These are phyloP conservation scores for Mercenaria mercenaria DNA, from an alignment of 1,140 invertebrate genomes.

Conservation along the genomic window DNA sequence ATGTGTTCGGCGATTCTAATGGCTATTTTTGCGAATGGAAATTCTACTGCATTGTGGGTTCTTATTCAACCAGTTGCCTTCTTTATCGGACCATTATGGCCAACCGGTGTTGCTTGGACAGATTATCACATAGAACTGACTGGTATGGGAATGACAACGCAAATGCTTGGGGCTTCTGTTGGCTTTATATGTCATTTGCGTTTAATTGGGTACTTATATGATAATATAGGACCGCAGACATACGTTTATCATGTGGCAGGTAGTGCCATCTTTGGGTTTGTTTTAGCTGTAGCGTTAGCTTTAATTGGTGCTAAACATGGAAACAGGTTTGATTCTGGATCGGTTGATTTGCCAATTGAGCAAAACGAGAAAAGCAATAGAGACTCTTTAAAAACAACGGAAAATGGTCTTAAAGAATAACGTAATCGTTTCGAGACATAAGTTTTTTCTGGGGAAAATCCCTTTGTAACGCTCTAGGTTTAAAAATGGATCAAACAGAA, in stretches of 20 bases:
- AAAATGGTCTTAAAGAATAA: too few relatives aligned
- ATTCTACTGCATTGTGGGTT: constrained; percentile 60
- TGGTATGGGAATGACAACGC: constrained; percentile 66
- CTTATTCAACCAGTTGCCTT: constrained; percentile 58
- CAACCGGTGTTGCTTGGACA: constrained; percentile 70
- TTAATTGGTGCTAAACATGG: constrained; percentile 52
- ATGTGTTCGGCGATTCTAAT: constrained; percentile 59
- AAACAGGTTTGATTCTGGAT: background rate
- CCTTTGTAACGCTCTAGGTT: too few relatives aligned
- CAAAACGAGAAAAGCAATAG: too few relatives aligned
- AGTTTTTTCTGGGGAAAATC: too few relatives aligned
- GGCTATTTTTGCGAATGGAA: constrained; percentile 59
- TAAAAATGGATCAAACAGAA: too few relatives aligned
- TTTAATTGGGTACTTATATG: constrained; percentile 74
- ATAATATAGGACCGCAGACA: constrained; percentile 62
- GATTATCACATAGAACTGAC: constrained; percentile 70
- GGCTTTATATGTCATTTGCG: constrained; percentile 69
- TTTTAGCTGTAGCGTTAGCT: constrained; percentile 7
- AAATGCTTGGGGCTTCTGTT: constrained; percentile 65
- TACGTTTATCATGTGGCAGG: constrained; percentile 68
- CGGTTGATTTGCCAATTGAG: too few relatives aligned
- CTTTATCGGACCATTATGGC: constrained; percentile 68
- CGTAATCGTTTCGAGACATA: too few relatives aligned
- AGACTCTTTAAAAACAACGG: too few relatives aligned
- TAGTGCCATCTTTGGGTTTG: constrained; percentile 46